Conservation (phyloP, 2,888 invertebrate species). For the Lochmaea crataegi region DNA sequence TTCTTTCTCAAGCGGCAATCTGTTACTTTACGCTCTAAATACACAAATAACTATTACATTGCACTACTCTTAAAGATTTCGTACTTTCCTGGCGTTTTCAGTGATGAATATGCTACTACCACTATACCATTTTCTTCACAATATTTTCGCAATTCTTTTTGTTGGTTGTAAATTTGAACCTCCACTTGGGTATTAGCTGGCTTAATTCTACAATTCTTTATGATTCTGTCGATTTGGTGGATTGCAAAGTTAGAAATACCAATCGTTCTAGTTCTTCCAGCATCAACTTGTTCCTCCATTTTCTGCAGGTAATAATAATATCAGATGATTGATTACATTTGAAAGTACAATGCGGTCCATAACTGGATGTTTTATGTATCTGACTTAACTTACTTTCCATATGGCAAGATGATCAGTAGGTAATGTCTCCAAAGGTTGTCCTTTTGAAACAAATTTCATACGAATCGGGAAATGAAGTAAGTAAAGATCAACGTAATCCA, state of each 20-base stretch:
- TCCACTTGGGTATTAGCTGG: conserved; percentile 77
- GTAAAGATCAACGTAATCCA: conserved; percentile 84
- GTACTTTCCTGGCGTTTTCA: conserved; percentile 55
- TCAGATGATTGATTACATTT: no score
- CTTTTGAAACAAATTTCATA: conserved; percentile 69
- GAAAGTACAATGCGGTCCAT: no score
- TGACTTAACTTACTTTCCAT: conserved; percentile 73
- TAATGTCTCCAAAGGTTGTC: conserved; percentile 65
- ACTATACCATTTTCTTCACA: conserved; percentile 64
- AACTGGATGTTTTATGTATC: no score
- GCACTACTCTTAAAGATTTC: no score
- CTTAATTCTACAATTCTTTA: conserved; percentile 69
- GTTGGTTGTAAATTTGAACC: conserved; percentile 68
- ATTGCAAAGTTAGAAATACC: conserved; percentile 85
- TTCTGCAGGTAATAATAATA: conserved; percentile 1
- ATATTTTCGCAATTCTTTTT: conserved; percentile 65
- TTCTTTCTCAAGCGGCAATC: no score
- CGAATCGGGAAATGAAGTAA: conserved; percentile 81
- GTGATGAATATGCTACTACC: conserved; percentile 66
- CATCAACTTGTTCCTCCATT: conserved; percentile 74
- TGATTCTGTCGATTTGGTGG: conserved; percentile 75
- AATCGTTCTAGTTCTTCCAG: conserved; percentile 75
- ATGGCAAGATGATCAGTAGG: conserved; percentile 75
- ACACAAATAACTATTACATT: no score
- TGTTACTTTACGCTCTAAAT: no score